Evolutionary conservation across 2,888 invertebrate genomes (phyloP).

Genomic region (Galerucella calmariensis): DNA sequence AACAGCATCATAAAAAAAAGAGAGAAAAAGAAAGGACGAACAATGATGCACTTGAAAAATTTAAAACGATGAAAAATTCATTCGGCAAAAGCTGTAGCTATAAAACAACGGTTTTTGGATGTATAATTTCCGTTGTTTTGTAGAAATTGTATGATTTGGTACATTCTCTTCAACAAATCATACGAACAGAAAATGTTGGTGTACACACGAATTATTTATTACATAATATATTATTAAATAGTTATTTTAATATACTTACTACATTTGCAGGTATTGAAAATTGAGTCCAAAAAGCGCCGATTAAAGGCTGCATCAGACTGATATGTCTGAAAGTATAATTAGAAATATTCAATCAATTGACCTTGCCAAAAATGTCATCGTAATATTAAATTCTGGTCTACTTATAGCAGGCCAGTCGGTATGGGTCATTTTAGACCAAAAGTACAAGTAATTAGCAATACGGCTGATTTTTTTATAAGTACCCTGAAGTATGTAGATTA

Average conservation of each 20-base stretch:
- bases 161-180: background rate
- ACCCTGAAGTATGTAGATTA: too few species aligned
- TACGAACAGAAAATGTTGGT: too few species aligned
- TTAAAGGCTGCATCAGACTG: constrained; percentile 22
- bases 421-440: too few species aligned
- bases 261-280: constrained; percentile 56
- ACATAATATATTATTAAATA: too few species aligned
- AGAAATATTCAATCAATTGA: background rate
- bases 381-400: too few species aligned
- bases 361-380: too few species aligned
- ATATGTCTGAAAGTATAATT: constrained; percentile 22
- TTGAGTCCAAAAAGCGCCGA: constrained; percentile 51
- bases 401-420: too few species aligned
- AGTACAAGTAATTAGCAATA: too few species aligned
- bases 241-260: constrained; percentile 51
- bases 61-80: constrained; percentile 33
- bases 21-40: constrained; percentile 10
- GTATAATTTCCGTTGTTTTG: background rate
- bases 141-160: background rate
- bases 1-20: constrained; percentile 31
- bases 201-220: too few species aligned
- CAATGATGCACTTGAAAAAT: constrained; percentile 35
- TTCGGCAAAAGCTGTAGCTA: background rate
- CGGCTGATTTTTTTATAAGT: too few species aligned
- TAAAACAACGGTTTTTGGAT: constrained; percentile 1